These are phyloP conservation scores for Caerostris darwini DNA, from an alignment of 1,140 invertebrate genomes.

Conservation along the genomic window DNA sequence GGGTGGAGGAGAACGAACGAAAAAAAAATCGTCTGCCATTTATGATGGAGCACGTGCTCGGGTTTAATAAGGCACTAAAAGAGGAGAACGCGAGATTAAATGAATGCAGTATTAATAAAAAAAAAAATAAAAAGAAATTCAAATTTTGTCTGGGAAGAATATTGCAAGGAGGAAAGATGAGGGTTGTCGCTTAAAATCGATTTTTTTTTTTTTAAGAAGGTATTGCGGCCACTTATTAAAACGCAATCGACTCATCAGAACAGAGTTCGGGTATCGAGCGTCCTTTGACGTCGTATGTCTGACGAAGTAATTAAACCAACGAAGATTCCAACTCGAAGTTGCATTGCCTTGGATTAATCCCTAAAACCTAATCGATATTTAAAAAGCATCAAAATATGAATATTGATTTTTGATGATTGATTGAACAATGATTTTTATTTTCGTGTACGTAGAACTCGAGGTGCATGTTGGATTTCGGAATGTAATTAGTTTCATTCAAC, in stretches of 20 bases:
- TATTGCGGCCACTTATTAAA: slow-evolving; percentile 2
- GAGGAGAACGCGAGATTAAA: neutral
- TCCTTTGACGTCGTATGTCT: too few species aligned
- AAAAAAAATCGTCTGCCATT: neutral
- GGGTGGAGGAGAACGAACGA: neutral
- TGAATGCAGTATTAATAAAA: slow-evolving; percentile 6
- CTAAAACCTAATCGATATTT: too few species aligned
- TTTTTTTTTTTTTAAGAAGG: neutral
- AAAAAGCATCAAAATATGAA: too few species aligned
- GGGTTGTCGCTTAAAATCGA: neutral
- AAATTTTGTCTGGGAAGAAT: neutral
- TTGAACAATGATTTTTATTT: too few species aligned
- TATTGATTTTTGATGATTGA: too few species aligned
- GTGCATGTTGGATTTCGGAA: too few species aligned
- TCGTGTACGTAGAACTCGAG: too few species aligned
- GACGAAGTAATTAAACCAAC: too few species aligned
- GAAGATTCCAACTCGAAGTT: too few species aligned
- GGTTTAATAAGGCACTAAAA: slow-evolving; percentile 16
- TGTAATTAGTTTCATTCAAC: too few species aligned
- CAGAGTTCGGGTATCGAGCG: neutral
- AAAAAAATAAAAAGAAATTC: neutral
- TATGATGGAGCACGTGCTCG: slow-evolving; percentile 37
- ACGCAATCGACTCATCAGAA: neutral
- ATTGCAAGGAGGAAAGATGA: neutral
- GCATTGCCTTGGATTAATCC: too few species aligned